Percentiles rank a stretch among this genome's conserved stretches.
phyloP scores from a whole-genome alignment of 2,113 vertebrate species.

The Nymphicus hollandicus region DNA sequence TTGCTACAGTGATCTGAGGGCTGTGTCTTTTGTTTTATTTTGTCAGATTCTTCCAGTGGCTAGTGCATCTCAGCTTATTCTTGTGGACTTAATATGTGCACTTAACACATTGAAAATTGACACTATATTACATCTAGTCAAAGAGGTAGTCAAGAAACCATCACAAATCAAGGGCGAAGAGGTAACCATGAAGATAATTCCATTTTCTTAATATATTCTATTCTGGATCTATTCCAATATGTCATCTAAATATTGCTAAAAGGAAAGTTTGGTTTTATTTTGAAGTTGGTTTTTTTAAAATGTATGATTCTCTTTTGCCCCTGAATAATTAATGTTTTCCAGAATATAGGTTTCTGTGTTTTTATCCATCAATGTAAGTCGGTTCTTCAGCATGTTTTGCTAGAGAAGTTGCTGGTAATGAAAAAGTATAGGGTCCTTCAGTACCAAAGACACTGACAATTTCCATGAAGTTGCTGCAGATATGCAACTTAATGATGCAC shows the following conservation, averaged over 20 bases:
- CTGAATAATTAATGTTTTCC: not conserved
- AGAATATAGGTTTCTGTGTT: not conserved
- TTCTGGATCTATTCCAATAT: not conserved
- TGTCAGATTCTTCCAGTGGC: constrained; percentile 82
- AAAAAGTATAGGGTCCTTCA: not conserved
- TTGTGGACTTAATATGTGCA: constrained; percentile 88
- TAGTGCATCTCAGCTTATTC: constrained; percentile 80
- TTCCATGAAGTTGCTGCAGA: not conserved
- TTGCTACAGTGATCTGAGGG: not conserved
- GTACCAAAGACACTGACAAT: not conserved
- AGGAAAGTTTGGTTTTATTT: not conserved
- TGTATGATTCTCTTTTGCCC: not conserved
- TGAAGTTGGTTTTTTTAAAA: not conserved
- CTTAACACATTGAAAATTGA: constrained; percentile 83
- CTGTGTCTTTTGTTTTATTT: not conserved
- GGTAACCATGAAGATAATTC: constrained; percentile 68
- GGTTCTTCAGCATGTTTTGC: not conserved
- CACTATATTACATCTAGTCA: constrained; percentile 84
- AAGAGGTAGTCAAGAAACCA: constrained; percentile 95
- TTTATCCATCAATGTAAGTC: not conserved
- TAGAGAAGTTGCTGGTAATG: not conserved
- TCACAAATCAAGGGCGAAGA: constrained; percentile 89
- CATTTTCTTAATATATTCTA: not conserved
- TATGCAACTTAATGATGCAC: not conserved
- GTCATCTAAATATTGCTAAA: not conserved